Base-by-base conservation (phyloP, 2,113 vertebrate species). In the Steatornis caripensis region DNA sequence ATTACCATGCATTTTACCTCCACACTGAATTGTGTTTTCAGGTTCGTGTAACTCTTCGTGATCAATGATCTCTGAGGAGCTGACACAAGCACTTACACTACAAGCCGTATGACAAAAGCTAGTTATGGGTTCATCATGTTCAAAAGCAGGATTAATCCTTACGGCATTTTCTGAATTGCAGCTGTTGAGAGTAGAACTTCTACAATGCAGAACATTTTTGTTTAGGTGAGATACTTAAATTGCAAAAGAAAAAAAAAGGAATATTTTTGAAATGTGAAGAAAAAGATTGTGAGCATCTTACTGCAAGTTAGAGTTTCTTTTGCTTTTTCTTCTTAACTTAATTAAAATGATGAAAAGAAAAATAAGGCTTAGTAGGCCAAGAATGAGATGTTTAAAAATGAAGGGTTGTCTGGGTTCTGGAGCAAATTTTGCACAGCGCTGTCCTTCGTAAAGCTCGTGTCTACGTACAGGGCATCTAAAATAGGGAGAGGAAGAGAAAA, bases 321-420 rank as follows among this genome's bases (percentile, higher is more conserved):
- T 98, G 96, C 97, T 98, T 98, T 98, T 98, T 98, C 98, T 98
- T 97, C 98, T 98, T 87, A 98, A 98, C 93, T 98, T 98, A 92
- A 98, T 97, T 95, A 98, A 87, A 95, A 97, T 96, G 62, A 98
- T 97, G 90, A 98, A 43, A 90, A 98, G 97, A 77, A 98, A 98
- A 93, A 96, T 97, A 46, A 99, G 93, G 93, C 97, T 98, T 94
- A 98, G 96, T 89, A 98, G 98, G 87, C 98, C 98, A 95, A 98
- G 95, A 49, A 98, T 65, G 76, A 97, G 98, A 97, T 71, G 95
- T 68, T 97, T 92, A 66, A 98, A 98, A 75, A 96, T 92, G 48
- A 98, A 92, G 61, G 98, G 98, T 84, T 98, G 98, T 60, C 69
- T 69, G 53, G 98, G 98, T 87, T 98, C 65, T 36, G 98, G 97